These are phyloP conservation scores for Denticeps clupeoides DNA, from an alignment of 2,797 vertebrate genomes.

Conservation along the genomic window DNA sequence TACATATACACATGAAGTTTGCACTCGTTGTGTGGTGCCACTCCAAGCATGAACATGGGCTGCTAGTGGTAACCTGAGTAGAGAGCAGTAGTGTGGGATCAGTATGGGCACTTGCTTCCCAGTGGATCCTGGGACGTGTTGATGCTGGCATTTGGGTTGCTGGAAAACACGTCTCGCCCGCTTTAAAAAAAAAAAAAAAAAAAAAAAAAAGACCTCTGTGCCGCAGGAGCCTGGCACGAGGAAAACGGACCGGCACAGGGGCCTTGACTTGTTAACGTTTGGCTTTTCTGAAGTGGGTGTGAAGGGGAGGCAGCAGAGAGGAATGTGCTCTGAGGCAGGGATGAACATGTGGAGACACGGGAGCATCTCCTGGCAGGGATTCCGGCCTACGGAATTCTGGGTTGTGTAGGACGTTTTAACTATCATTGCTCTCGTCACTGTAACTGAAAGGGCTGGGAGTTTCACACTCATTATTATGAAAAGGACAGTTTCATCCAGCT, in stretches of 20 bases:
- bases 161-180: no score
- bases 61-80: slow-evolving; percentile 1
- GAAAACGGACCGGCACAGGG: no score
- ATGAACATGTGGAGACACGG: not conserved
- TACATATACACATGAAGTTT: no score
- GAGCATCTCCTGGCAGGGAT: not conserved
- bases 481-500: no score
- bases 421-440: no score
- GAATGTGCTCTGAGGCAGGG: not conserved
- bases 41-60: not conserved
- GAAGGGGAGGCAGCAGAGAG: not conserved
- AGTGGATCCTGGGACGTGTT: slow-evolving; percentile 4
- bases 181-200: no score
- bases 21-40: not conserved
- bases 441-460: no score
- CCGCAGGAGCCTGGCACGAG: no score
- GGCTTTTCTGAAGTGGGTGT: not conserved
- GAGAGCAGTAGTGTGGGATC: not conserved
- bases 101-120: not conserved
- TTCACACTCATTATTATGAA: no score
- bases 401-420: no score
- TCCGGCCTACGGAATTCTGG: not conserved
- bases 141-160: not conserved
- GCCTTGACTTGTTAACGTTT: not conserved
- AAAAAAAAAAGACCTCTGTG: no score